These are phyloP conservation scores for Saccostrea cuccullata DNA, from an alignment of 1,140 invertebrate species.

Conservation along the genomic window DNA sequence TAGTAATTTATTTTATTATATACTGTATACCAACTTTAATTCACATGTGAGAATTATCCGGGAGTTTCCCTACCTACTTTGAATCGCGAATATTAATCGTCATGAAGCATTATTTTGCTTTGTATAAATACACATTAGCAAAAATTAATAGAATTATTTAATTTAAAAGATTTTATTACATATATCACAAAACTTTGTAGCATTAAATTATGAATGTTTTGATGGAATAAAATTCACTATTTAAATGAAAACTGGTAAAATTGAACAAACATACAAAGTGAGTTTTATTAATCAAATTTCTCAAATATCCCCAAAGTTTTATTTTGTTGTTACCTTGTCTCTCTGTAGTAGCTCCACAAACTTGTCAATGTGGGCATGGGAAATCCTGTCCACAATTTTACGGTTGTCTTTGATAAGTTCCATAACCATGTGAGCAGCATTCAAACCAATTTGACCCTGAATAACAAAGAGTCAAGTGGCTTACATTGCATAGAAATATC, in stretches of 20 bases:
- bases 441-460: conserved; percentile 73
- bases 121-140: too few relatives aligned
- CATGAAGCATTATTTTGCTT: too few relatives aligned
- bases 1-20: too few relatives aligned
- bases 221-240: too few relatives aligned
- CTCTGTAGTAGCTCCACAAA: conserved; percentile 71
- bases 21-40: too few relatives aligned
- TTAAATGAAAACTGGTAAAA: neutral
- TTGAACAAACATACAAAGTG: neutral
- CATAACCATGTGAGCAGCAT: conserved; percentile 76
- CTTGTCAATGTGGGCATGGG: conserved; percentile 72
- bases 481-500: too few relatives aligned
- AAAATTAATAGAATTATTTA: too few relatives aligned
- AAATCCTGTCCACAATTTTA: conserved; percentile 76
- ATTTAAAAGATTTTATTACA: too few relatives aligned
- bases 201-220: neutral
- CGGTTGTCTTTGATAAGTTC: conserved; percentile 77
- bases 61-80: too few relatives aligned
- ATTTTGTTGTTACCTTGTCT: conserved; percentile 69
- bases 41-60: too few relatives aligned
- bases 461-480: conserved; percentile 4
- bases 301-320: neutral
- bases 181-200: neutral
- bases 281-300: neutral
- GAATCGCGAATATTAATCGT: too few relatives aligned